Evolutionary conservation across 2,888 invertebrate genomes (phyloP), one percentile per base, ranked within the genome.

Genomic region (Drosophila affinis): DNA sequence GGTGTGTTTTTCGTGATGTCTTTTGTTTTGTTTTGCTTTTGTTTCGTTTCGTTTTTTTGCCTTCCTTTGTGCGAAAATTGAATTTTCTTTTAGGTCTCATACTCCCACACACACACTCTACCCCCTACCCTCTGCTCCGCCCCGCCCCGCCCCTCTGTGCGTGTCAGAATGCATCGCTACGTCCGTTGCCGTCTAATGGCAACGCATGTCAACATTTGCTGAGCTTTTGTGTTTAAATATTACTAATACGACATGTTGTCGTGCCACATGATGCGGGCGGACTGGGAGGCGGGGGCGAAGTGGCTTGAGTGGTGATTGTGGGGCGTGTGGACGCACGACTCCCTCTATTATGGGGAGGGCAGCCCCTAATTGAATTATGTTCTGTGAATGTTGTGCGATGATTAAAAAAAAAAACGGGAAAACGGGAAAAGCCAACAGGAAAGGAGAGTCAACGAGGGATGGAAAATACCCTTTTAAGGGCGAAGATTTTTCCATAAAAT

Each of bases 191-290:
- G 87, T 72, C 83, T 82, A 79, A 84, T 86, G 78, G 81, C 87
- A 73, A 85, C 77, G 87, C 87, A 88, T 85, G 88, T 85, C 89
- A 88, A 80, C 87, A 80, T 84, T 83, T 85, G 86, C 83, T 75
- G 80, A 85, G 88, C 88, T 78, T 88, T 85, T 84, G 87, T 87
- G 89, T 87, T 88, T 85, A 81, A 87, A 87, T 87, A 88, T 88
- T 87, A 85, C 84, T 88, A 83, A 88, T 87, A 87, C 84, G 84
- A 88, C 84, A 85, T 88, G 87, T 87, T 81, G 88, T 79, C 87
- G 87, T 88, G 79, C 82, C 86, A 65, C 87, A 69, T 75, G 76
- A 73, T 21, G 39, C 21, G 14, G 34, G 34, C 0, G 34, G 14
- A n/a, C n/a, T n/a, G n/a, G n/a, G n/a, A 12, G 12, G 14, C 12